phyloP scores from a whole-genome alignment of 2,113 vertebrate species.

The Corythornis madagascariensis region DNA sequence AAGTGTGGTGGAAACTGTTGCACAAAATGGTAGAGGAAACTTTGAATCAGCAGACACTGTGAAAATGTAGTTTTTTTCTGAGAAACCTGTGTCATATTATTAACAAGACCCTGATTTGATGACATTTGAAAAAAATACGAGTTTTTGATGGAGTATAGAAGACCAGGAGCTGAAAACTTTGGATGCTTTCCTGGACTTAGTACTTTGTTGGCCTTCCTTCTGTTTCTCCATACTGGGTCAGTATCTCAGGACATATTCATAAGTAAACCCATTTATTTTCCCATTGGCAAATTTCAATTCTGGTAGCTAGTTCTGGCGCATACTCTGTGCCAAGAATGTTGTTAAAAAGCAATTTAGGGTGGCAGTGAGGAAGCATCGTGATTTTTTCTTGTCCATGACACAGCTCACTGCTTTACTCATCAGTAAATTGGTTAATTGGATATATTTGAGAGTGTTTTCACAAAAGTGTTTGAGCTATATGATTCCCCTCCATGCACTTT shows the following conservation, averaged over 20 bases:
- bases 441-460: slow-evolving; percentile 34
- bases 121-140: neutral
- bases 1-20: neutral
- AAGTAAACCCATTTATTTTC: neutral
- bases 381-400: neutral
- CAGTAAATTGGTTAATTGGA: slow-evolving; percentile 53
- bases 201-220: neutral
- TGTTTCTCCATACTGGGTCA: neutral
- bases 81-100: neutral
- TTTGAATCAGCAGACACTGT: neutral
- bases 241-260: neutral
- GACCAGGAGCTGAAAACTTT: neutral
- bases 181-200: neutral
- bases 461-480: slow-evolving; percentile 13
- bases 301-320: neutral
- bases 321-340: neutral
- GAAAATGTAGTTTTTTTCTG: neutral
- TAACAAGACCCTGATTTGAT: neutral
- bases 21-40: neutral
- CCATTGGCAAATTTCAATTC: neutral
- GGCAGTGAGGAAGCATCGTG: neutral
- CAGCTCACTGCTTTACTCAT: neutral
- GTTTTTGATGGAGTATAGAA: neutral
- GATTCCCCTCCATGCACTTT: accelerated
- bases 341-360: neutral